phyloP scores from a whole-genome alignment of 2,113 vertebrate genomes.

The Ciconia boyciana region DNA sequence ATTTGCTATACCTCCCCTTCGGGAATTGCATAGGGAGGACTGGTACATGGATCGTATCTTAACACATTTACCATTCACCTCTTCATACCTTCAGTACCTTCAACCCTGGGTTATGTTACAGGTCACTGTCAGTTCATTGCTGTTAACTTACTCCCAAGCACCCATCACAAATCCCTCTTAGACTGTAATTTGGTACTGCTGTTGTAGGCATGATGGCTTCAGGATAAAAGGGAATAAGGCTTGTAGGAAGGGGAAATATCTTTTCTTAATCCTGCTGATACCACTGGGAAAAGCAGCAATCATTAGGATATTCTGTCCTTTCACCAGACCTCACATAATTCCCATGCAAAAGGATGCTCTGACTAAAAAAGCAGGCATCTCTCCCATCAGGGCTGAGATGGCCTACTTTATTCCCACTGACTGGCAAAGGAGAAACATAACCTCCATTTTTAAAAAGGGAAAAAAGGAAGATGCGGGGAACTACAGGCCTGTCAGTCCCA shows the following conservation, averaged over 20 bases:
- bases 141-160: background rate
- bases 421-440: too few species aligned
- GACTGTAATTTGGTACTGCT: background rate
- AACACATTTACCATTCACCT: background rate
- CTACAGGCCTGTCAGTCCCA: too few species aligned
- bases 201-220: background rate
- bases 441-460: too few species aligned
- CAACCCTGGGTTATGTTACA: background rate
- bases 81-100: background rate
- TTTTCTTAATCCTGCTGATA: background rate
- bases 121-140: background rate
- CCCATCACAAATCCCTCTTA: background rate
- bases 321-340: background rate
- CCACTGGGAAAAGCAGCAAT: background rate
- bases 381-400: background rate
- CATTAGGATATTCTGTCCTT: background rate
- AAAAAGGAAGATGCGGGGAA: too few species aligned
- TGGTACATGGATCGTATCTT: background rate
- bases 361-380: background rate
- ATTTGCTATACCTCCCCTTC: background rate
- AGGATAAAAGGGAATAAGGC: background rate
- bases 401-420: background rate
- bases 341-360: background rate
- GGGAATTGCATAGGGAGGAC: background rate
- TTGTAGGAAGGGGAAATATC: background rate